Evolutionary conservation across 2,797 vertebrate species (phyloP).

Genomic region (Arnoldichthys spilopterus): DNA sequence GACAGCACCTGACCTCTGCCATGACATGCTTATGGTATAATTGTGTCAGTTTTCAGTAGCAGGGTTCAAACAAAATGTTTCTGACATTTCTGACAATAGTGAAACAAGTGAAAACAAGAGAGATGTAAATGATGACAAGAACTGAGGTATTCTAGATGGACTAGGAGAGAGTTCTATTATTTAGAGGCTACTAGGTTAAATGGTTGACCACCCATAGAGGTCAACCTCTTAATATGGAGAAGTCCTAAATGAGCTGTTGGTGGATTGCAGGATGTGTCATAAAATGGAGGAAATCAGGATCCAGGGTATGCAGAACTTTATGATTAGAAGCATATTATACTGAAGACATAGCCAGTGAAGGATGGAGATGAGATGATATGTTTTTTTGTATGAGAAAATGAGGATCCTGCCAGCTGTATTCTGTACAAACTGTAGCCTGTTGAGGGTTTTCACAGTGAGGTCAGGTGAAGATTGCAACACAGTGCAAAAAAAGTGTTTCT

Average conservation of each 20-base stretch:
- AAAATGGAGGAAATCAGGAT: background rate
- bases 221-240: background rate
- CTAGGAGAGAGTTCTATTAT: background rate
- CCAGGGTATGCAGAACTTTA: background rate
- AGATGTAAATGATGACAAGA: background rate
- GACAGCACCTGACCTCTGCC: no score
- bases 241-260: background rate
- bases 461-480: no score
- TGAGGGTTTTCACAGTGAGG: background rate
- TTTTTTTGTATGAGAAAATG: background rate
- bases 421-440: background rate
- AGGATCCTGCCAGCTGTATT: background rate
- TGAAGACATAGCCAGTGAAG: background rate
- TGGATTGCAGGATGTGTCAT: background rate
- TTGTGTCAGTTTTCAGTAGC: no score
- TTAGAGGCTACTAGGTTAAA: background rate
- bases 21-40: no score
- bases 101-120: background rate
- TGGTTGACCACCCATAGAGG: background rate
- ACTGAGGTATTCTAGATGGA: background rate
- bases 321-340: background rate
- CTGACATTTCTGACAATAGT: no score
- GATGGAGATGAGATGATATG: no score
- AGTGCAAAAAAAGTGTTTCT: background rate
- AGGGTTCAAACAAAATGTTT: no score